Base-by-base conservation (phyloP, 1,140 invertebrate species). In the Drosophila busckii region DNA sequence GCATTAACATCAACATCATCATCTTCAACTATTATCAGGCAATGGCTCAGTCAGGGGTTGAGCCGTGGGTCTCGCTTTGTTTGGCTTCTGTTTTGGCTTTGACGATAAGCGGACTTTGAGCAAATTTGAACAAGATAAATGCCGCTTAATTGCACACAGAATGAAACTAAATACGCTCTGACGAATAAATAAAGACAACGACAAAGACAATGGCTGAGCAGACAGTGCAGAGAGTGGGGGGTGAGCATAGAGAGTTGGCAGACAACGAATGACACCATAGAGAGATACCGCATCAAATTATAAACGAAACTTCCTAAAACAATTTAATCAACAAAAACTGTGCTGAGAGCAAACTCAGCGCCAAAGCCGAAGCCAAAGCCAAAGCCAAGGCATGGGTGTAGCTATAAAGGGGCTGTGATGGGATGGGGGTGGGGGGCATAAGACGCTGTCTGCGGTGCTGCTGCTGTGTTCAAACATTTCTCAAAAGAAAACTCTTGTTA, bases 71-170 rank as follows among this genome's bases (percentile, higher is more conserved):
- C 13, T 7, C 16, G 54, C 44, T 59, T 60, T 66, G 61, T 60
- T 26, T 13, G 28, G 48, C 48, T 71, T 31, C 44, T 54, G 54
- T 71, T 59, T 60, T 52, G 48, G 61, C 63, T 59, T 48, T 64
- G 62, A 28, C 34, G 68, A 69, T 70, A 70, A 71, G 68, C 53
- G 67, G 59, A 70, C 58, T 41, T 37, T 45, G 28, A 56, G 61
- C 50, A 78, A 78, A 76, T 76, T 78, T 78, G 53, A 66, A 70
- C 69, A 69, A 76, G 71, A 76, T 78, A 78, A 76, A 78, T 62
- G 37, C 52, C 63, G 68, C 56, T 69, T 71, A 71, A 70, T 65
- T 76, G 70, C 64, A 65, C 46, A 53, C 32, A 45, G 53, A 41
- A 50, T 41, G 40, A 50, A 56, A 54, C 34, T 49, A 55, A 55